A percentile compares a stretch with the other conserved stretches of the same genome.
phyloP scores from a whole-genome alignment of 2,113 vertebrate species.

The Rhinoderma darwinii region DNA sequence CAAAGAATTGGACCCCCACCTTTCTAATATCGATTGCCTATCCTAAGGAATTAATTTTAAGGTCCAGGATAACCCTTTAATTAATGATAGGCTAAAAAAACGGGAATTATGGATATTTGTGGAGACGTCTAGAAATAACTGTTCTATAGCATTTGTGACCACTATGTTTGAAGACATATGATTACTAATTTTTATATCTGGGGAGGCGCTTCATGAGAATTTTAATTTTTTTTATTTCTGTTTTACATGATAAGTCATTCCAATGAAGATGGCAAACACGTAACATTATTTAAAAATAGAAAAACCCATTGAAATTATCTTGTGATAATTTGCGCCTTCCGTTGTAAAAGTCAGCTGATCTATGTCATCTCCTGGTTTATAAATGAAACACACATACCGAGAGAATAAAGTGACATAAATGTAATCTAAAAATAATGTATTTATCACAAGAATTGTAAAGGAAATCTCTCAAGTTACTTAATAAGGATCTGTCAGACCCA shows the following conservation, averaged over 20 bases:
- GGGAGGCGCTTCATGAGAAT: too few species aligned
- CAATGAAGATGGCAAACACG: not conserved
- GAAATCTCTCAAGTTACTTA: not conserved
- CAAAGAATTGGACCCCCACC: too few species aligned
- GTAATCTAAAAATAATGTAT: conserved; percentile 11
- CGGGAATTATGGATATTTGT: too few species aligned
- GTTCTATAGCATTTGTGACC: too few species aligned
- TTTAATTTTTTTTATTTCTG: too few species aligned
- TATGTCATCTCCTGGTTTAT: conserved; percentile 6
- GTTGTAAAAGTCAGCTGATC: not conserved
- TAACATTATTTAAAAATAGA: not conserved
- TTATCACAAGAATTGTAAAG: not conserved
- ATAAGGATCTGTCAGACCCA: not conserved
- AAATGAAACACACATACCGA: conserved; percentile 1
- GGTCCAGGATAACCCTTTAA: too few species aligned
- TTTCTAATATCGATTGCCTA: too few species aligned
- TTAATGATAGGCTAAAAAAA: too few species aligned
- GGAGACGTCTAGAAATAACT: too few species aligned
- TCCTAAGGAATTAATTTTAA: too few species aligned
- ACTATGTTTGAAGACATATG: too few species aligned
- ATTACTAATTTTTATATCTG: too few species aligned
- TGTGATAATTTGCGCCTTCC: not conserved
- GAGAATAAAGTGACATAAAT: conserved; percentile 6
- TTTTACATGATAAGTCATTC: not conserved
- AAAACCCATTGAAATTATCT: not conserved